phyloP scores from a whole-genome alignment of 53 echinoderm and acorn worm genomes.

The Hippasteria phrygiana region DNA sequence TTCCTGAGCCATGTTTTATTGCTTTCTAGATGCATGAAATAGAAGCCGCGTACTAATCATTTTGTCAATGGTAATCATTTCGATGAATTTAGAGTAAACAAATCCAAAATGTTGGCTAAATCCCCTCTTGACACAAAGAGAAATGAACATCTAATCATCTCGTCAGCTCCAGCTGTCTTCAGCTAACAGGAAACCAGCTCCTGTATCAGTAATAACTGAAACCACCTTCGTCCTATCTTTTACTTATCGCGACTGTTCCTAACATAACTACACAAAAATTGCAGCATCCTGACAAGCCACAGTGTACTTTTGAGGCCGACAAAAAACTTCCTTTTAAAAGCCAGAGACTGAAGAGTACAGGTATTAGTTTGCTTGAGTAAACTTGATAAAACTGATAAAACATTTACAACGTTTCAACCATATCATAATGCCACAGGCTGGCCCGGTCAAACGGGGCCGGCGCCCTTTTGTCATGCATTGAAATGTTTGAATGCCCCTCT shows the following conservation, averaged over 20 bases:
- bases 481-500: background rate
- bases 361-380: background rate
- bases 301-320: background rate
- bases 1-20: no score
- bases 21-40: no score
- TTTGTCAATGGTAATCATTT: no score
- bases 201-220: no score
- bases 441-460: background rate
- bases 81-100: background rate
- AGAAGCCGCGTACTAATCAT: no score
- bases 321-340: background rate
- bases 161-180: background rate
- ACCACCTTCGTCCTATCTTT: no score
- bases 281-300: background rate
- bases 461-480: constrained; percentile 22
- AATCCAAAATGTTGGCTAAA: background rate
- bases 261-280: no score
- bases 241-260: no score
- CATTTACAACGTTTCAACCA: constrained; percentile 9
- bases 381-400: background rate
- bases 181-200: background rate
- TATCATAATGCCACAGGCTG: background rate
- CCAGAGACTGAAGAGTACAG: background rate
- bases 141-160: background rate
- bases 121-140: background rate